Base-by-base conservation (phyloP, 2,797 vertebrate genomes). In the Taeniopygia guttata region DNA sequence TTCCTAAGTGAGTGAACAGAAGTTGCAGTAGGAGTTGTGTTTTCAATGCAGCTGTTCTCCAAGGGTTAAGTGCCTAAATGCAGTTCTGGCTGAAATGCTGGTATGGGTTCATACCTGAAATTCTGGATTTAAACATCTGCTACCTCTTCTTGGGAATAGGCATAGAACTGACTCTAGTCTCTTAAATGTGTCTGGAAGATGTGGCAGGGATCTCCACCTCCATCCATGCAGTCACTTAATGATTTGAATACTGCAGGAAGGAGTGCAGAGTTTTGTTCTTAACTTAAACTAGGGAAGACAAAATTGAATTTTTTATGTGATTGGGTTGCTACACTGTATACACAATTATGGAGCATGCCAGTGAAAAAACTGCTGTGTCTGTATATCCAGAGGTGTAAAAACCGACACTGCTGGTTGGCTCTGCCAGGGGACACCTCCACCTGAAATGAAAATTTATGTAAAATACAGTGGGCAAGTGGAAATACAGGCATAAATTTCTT, bases 161-260 rank as follows among this genome's bases (percentile, higher is more conserved):
- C 22, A 9, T 26, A 10, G 30, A 63, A 76, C 17, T 69, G 40
- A 21, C 18, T 72, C 26, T 58, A 21, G 14, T 66, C 19, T 59
- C 67, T 80, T 63, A 64, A 87, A 79, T 12, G 3, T 15, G 22
- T 3, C 48, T 72, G 87, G 42, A 78, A 60, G n/a, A 22, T 67
- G 16, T 68, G 68, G n/a, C 16, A 64, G 54, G 56, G 42, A 11
- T 36, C 26, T 7, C 20, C 22, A 60, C 11, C 9, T 7, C 3
- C 7, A 8, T 56, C 58, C 19, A 27, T 0, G 1, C n/a, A 67
- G 23, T 56, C 23, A 36, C 8, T 38, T 16, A 30, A 36, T 0
- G 0, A 30, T 85, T 74, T 67, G 17, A 63, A 19, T 34, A 14
- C n/a, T 1, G 1, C n/a, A 25, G 23, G 7, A 13, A 2, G 4